Evolutionary conservation across 1,140 invertebrate genomes (phyloP), one percentile per base, ranked within the genome.

Genomic region (Pararge aegeria): DNA sequence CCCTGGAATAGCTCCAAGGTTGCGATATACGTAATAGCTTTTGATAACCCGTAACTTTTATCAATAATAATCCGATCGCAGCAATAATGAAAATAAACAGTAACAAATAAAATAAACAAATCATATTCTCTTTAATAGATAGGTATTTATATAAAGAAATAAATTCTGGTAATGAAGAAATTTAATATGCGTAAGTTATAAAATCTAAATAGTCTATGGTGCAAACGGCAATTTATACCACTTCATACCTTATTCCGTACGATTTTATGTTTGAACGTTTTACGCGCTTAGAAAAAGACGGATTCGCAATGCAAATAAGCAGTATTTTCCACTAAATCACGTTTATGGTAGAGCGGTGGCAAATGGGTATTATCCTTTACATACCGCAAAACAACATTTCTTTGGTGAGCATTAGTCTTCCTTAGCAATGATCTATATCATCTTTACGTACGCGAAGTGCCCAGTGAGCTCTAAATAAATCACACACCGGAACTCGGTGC

Each of bases 251-350:
- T 80, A 78, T 80, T 77, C 73, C 75, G 75, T 75, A 78, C 67
- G 57, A 65, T 78, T 80, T 81, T 77, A 78, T 66, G 72, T 71
- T 68, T 68, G 66, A 69, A 75, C 74, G 73, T 42, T 78, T 86
- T 77, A 77, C 64, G 66, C 42, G 58, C 64, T 61, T 66, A 73
- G 59, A 60, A 64, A 55, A 56, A 80, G 71, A 86, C 71, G 74
- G 78, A 80, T 83, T 72, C 78, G 68, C 68, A 64, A 78, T 81
- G 76, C 80, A 83, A 86, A 86, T 86, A 83, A 80, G 80, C 75
- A 62, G 67, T 79, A 77, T 83, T 78, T 78, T 76, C 66, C 61
- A 77, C 61, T 83, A 83, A 86, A 83, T 82, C 77, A 76, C 71
- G 55, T 81, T 83, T 73, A 75, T 77, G 68, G 65, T 49, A 55